These are phyloP conservation scores for Atrichornis clamosus DNA, from an alignment of 2,113 vertebrate genomes.

Conservation along the genomic window DNA sequence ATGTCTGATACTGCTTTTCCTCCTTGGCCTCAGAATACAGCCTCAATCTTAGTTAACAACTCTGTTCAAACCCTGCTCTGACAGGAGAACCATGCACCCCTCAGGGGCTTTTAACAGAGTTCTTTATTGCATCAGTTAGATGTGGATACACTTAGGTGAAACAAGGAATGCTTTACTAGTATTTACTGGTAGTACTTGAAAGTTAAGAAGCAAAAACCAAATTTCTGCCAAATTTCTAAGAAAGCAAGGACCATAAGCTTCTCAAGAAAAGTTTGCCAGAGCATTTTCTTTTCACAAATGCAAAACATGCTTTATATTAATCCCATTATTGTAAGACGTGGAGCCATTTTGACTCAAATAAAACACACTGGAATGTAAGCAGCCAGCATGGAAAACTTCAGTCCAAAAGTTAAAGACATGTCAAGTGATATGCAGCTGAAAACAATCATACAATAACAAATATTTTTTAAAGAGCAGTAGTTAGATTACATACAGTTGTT, in stretches of 20 bases:
- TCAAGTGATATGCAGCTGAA: constrained; percentile 7
- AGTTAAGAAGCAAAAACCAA: background rate
- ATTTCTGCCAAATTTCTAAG: background rate
- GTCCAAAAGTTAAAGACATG: background rate
- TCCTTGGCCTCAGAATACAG: background rate
- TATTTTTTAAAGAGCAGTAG: background rate
- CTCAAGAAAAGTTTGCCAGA: background rate
- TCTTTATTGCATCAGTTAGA: background rate
- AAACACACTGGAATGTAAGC: background rate
- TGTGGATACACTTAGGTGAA: background rate
- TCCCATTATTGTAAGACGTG: background rate
- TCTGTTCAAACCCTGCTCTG: background rate
- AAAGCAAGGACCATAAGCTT: background rate
- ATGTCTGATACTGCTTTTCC: background rate
- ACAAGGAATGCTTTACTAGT: background rate
- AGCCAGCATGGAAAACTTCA: background rate
- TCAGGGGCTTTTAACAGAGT: background rate
- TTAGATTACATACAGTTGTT: background rate
- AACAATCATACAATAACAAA: background rate
- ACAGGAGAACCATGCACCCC: background rate
- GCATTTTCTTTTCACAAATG: background rate
- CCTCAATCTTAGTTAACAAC: background rate
- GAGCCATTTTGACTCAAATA: background rate
- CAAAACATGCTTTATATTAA: background rate
- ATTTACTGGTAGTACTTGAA: background rate